Percentiles rank a stretch among this genome's conserved stretches.
These are phyloP conservation scores for Drosophila leonis DNA, from an alignment of 2,888 invertebrate genomes.

Conservation along the genomic window DNA sequence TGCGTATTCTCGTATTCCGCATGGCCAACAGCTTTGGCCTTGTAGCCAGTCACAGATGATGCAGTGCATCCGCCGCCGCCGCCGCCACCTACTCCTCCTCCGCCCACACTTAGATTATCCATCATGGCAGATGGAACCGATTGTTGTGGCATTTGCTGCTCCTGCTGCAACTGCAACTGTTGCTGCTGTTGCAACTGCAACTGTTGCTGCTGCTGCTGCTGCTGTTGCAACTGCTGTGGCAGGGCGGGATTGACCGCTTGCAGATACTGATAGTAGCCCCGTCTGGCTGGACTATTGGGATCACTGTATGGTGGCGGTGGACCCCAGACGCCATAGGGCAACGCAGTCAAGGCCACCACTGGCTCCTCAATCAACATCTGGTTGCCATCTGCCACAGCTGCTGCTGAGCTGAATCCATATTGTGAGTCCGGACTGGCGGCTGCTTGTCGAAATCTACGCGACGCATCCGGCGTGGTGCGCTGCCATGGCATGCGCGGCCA, in stretches of 20 bases:
- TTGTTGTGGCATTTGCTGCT: slow-evolving; percentile 38
- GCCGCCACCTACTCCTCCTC: neutral
- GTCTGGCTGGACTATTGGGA: slow-evolving; percentile 89
- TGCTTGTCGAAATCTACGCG: slow-evolving; percentile 87
- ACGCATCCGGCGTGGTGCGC: slow-evolving; percentile 86
- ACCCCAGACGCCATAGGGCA: slow-evolving; percentile 91
- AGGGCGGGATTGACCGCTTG: slow-evolving; percentile 70
- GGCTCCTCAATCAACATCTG: slow-evolving; percentile 78
- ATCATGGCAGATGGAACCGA: slow-evolving; percentile 58
- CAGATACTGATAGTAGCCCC: slow-evolving; percentile 85
- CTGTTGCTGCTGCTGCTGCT: slow-evolving; percentile 40
- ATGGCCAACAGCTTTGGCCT: slow-evolving; percentile 57
- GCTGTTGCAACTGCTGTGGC: slow-evolving; percentile 54
- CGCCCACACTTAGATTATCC: slow-evolving; percentile 45
- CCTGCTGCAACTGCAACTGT: slow-evolving; percentile 34
- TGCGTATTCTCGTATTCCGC: slow-evolving; percentile 87
- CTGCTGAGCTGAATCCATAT: slow-evolving; percentile 89
- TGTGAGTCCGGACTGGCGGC: slow-evolving; percentile 92
- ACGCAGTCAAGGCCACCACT: slow-evolving; percentile 69
- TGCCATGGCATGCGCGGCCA: slow-evolving; percentile 92
- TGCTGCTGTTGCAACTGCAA: slow-evolving; percentile 27
- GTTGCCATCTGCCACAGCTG: slow-evolving; percentile 69
- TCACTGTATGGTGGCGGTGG: slow-evolving; percentile 96
- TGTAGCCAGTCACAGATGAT: slow-evolving; percentile 52
- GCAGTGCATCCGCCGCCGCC: slow-evolving; percentile 30